Conservation (phyloP, 2,113 vertebrate genomes). For the Tautogolabrus adspersus region DNA sequence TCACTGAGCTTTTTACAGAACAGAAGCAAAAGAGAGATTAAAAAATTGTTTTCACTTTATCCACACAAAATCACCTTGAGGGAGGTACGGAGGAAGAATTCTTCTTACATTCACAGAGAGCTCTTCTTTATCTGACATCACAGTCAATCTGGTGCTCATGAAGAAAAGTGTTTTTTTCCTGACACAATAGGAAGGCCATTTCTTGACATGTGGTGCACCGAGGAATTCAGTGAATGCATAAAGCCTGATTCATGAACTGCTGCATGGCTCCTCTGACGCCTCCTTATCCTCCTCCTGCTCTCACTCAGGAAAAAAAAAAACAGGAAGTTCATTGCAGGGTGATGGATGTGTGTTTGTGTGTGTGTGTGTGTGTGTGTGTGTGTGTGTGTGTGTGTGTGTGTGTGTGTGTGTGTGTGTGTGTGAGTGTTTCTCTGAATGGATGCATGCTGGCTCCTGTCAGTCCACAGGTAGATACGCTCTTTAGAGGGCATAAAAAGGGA, state of each 20-base stretch:
- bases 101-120: constrained; percentile 8
- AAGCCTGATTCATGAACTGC: constrained; percentile 52
- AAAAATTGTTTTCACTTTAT: constrained; percentile 22
- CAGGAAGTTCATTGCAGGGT: constrained; percentile 4
- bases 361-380: constrained; percentile 2
- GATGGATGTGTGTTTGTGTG: constrained; percentile 11
- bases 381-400: constrained; percentile 22
- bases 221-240: constrained; percentile 65
- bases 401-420: constrained; percentile 13
- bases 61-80: constrained; percentile 26
- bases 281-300: constrained; percentile 27
- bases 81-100: background rate
- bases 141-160: constrained; percentile 1
- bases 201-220: constrained; percentile 53
- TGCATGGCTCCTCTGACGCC: constrained; percentile 29
- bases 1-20: constrained; percentile 9
- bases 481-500: background rate
- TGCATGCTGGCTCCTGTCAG: constrained; percentile 6
- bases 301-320: constrained; percentile 14
- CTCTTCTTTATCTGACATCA: constrained; percentile 13
- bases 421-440: constrained; percentile 28
- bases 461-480: constrained; percentile 4
- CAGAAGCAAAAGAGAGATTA: constrained; percentile 6
- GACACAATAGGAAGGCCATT: constrained; percentile 54
- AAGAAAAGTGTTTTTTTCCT: constrained; percentile 11